Evolutionary conservation across 1,140 invertebrate genomes (phyloP).

Genomic region (Rhagoletis pomonella): DNA sequence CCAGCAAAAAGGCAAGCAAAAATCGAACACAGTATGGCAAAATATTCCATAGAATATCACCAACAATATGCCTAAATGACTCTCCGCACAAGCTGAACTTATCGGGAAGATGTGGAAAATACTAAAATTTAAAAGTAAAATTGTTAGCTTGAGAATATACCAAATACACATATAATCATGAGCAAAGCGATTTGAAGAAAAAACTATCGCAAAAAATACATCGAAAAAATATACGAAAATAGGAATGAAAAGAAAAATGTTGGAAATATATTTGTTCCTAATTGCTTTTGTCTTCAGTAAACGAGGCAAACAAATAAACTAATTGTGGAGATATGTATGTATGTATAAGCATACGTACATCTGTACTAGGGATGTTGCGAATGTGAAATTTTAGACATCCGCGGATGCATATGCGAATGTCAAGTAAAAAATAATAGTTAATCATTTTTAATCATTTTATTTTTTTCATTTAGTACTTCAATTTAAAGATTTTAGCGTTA

Average conservation of each 20-base stretch:
- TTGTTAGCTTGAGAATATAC: neutral
- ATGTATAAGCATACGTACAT: no score
- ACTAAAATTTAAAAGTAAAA: slow-evolving; percentile 31
- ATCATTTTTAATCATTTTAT: no score
- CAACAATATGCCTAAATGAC: slow-evolving; percentile 27
- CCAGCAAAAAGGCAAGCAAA: no score
- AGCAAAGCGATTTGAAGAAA: neutral
- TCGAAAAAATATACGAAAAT: neutral
- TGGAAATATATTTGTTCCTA: slow-evolving; percentile 41
- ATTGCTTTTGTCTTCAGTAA: slow-evolving; percentile 47
- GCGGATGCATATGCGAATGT: no score
- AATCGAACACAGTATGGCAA: no score
- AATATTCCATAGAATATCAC: slow-evolving; percentile 1
- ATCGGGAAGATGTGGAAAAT: slow-evolving; percentile 7
- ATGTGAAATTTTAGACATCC: no score
- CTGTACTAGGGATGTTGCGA: no score
- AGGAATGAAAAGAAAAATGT: neutral
- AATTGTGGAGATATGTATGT: slow-evolving; percentile 33
- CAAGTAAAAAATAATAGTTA: no score
- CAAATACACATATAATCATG: neutral
- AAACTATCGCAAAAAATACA: neutral
- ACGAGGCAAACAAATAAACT: slow-evolving; percentile 32
- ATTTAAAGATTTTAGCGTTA: no score
- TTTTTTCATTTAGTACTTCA: no score
- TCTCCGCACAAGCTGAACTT: neutral